Evolutionary conservation across 2,888 invertebrate species (phyloP), one percentile per base, ranked within the genome.

Genomic region (Pyrgus malvae): DNA sequence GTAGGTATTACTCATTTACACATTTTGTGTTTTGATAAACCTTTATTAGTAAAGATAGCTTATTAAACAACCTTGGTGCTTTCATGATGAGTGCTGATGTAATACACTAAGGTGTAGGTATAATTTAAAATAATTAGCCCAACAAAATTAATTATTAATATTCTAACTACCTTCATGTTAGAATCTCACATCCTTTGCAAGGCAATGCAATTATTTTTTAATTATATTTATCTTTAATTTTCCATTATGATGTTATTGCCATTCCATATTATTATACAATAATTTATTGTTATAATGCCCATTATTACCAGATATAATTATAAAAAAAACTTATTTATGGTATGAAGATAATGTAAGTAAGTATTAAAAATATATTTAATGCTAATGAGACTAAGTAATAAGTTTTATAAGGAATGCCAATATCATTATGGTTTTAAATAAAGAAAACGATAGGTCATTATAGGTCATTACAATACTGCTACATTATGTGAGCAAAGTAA

Each of bases 371-470:
- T 14, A 27, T 8, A n/a, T 27, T 27, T 27, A 27, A 5, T 7
- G 3, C 2, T 7, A 27, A 27, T 8, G 8, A 9, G 8, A 8
- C 14, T 33, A 7, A n/a, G 14, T 33, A 12, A 5, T 14, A 33
- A 14, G 7, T 5, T 35, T 35, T 8, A 33, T 5, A 12, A 31
- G 2, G 6, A 31, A 31, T 31, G 1, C 11, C 3, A 4, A 23
- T 3, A 23, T 8, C 16, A 2, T 9, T 37, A 11, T 11, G n/a
- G 31, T 11, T 31, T n/a, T 23, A 23, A 12, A 21, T 33, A 35
- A 46, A 16, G 29, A 38, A 19, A 9, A 40, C 25, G 35, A 17
- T 41, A 50, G 50, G 50, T 50, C 50, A 50, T 42, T 42, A 42
- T 42, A 50, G 50, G 50, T 50, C 50, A 50, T 33, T 9, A 41